These are phyloP conservation scores for Maconellicoccus hirsutus DNA, from an alignment of 1,140 invertebrate genomes.

Conservation along the genomic window DNA sequence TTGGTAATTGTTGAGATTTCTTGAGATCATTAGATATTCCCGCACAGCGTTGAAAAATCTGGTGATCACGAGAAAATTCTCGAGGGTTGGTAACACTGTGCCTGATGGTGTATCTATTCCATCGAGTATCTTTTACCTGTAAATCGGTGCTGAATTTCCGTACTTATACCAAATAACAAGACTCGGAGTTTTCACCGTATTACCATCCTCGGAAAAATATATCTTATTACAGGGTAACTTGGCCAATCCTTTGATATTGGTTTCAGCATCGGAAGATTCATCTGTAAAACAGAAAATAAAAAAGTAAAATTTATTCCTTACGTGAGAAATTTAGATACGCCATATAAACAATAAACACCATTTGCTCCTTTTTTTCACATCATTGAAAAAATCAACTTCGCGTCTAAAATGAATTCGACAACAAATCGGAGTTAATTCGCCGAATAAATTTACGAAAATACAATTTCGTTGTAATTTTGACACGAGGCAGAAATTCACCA, in stretches of 20 bases:
- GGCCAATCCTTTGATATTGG: slow-evolving; percentile 57
- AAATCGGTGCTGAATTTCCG: slow-evolving; percentile 57
- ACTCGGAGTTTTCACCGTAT: slow-evolving; percentile 51
- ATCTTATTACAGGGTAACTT: slow-evolving; percentile 70
- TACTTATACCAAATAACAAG: slow-evolving; percentile 80
- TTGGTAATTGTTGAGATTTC: too few relatives aligned
- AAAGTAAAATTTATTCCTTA: too few relatives aligned
- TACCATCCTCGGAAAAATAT: slow-evolving; percentile 44
- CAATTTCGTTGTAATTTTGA: not conserved
- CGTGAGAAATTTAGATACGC: not conserved
- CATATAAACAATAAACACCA: not conserved
- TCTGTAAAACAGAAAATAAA: slow-evolving; percentile 36
- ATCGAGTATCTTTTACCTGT: too few relatives aligned
- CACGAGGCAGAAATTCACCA: not conserved
- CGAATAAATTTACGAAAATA: not conserved
- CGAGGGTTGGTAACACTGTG: too few relatives aligned
- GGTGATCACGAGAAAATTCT: too few relatives aligned
- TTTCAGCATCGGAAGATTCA: slow-evolving; percentile 49
- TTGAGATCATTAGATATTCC: too few relatives aligned
- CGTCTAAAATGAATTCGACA: not conserved
- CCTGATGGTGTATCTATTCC: slow-evolving; percentile 33
- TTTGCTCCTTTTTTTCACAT: not conserved
- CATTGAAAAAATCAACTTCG: not conserved
- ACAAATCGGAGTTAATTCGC: not conserved
- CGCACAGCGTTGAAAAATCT: too few relatives aligned